Evolutionary conservation across 2,113 vertebrate genomes (phyloP), one percentile per base, ranked within the genome.

Genomic region (Tricholaema leucomelas): DNA sequence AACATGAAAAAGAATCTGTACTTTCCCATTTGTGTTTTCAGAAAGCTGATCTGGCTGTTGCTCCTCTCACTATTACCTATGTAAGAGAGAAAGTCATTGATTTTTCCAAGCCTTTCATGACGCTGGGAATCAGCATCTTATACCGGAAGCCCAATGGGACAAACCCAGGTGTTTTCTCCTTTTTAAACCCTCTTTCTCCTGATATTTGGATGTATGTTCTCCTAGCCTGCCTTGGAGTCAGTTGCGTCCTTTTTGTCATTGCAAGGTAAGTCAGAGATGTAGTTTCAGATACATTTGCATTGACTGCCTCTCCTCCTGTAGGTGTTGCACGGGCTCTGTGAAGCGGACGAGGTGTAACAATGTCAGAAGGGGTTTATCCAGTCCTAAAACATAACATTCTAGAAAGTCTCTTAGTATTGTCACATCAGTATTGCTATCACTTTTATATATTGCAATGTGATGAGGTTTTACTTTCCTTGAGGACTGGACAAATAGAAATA

Each of bases 141-240:
- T 99, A 99, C 96, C 98, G 99, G 91, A 99, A 99, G 85, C 99
- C 99, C 73, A 99, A 99, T 38, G 99, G 99, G 91, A 99, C 99
- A 94, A 99, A 99, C 80, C 99, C 99, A 2, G 99, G 99, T 0
- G 99, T 99, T 20, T 99, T 99, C 96, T 99, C 99, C 84, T 99
- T 99, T 95, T 95, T 99, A 93, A 99, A 99, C 91, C 99, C 99
- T 0, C 98, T 99, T 44, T 99, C 99, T 52, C 99, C 99, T 44
- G 99, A 99, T 92, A 99, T 99, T 97, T 99, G 99, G 99, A 99
- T 99, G 99, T 99, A 99, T 8, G 99, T 99, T 58, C 97, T 99
- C 66, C 97, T 99, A 94, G 99, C 99, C 78, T 99, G 99, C 95
- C 98, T 99, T 10, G 99, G 99, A 55, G 99, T 99, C 97, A 99